Percentiles rank a stretch among this genome's conserved stretches.
phyloP scores from a whole-genome alignment of 2,113 vertebrate species.

The Nanorana parkeri region DNA sequence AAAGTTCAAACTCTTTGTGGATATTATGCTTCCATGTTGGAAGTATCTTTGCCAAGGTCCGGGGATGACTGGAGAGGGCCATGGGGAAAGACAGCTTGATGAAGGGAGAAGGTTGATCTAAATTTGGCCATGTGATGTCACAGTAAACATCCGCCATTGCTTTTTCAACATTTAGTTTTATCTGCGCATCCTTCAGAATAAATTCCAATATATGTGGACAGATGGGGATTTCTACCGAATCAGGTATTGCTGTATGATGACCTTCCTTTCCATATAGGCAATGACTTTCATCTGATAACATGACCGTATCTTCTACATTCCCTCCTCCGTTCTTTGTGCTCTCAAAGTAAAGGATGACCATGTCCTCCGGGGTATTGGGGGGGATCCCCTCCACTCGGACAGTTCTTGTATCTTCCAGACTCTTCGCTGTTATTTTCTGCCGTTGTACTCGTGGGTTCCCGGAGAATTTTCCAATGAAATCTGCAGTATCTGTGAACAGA shows the following conservation, averaged over 20 bases:
- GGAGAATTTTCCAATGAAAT: constrained; percentile 71
- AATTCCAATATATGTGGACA: constrained; percentile 72
- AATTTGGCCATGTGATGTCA: constrained; percentile 65
- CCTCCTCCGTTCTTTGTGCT: constrained; percentile 71
- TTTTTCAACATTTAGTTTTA: constrained; percentile 65
- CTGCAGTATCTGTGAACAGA: constrained; percentile 64
- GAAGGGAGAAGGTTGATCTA: constrained; percentile 39
- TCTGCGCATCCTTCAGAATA: constrained; percentile 63
- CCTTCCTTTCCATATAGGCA: constrained; percentile 85
- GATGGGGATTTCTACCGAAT: constrained; percentile 69
- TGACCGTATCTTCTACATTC: constrained; percentile 60
- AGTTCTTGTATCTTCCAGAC: constrained; percentile 75
- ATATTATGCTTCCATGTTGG: constrained; percentile 74
- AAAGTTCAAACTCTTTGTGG: constrained; percentile 63
- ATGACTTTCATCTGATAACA: constrained; percentile 69
- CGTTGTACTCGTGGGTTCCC: constrained; percentile 63
- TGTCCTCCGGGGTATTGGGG: constrained; percentile 58
- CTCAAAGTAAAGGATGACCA: constrained; percentile 80
- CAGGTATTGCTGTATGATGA: constrained; percentile 76
- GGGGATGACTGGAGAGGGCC: constrained; percentile 67
- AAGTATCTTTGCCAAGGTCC: constrained; percentile 63
- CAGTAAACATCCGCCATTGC: constrained; percentile 72
- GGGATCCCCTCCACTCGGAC: constrained; percentile 79
- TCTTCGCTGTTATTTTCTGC: constrained; percentile 68
- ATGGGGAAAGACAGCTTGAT: constrained; percentile 71